Percentiles rank a stretch among this genome's conserved stretches.
These are phyloP conservation scores for Ammodytes dubius DNA, from an alignment of 2,113 vertebrate genomes.

Conservation along the genomic window DNA sequence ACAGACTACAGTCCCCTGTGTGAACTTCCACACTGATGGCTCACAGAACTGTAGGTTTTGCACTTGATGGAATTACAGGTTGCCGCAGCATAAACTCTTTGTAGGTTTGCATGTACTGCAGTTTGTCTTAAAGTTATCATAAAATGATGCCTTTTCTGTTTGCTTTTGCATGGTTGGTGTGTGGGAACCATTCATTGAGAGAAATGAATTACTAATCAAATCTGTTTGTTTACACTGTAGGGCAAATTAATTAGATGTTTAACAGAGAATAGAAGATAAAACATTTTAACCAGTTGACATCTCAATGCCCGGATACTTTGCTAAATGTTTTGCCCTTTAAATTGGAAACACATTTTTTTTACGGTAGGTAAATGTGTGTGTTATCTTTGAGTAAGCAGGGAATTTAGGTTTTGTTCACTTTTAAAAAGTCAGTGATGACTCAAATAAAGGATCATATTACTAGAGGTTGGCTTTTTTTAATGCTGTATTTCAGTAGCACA, in stretches of 20 bases:
- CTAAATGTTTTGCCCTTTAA: slow-evolving; percentile 9
- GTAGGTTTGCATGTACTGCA: background rate
- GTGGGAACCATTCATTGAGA: slow-evolving; percentile 2
- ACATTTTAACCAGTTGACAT: background rate
- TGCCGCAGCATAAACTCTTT: background rate
- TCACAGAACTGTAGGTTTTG: slow-evolving; percentile 29
- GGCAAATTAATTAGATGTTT: slow-evolving; percentile 13
- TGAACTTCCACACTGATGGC: slow-evolving; percentile 40
- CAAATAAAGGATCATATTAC: background rate
- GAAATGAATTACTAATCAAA: slow-evolving; percentile 17
- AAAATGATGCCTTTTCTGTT: background rate
- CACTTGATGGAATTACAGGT: slow-evolving; percentile 16
- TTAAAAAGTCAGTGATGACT: background rate
- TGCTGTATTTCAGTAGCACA: background rate
- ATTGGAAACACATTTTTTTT: background rate
- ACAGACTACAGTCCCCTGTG: slow-evolving; percentile 34
- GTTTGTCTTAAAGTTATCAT: background rate
- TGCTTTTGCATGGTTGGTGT: background rate
- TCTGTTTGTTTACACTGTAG: slow-evolving; percentile 10
- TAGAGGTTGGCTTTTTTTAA: too few relatives aligned
- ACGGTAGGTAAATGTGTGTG: background rate
- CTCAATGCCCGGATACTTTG: background rate
- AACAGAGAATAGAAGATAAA: slow-evolving; percentile 19
- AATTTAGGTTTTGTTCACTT: background rate
- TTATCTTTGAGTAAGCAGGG: background rate